These are phyloP conservation scores for Notarius quadriscutis DNA, from an alignment of 2,113 vertebrate species.

Conservation along the genomic window DNA sequence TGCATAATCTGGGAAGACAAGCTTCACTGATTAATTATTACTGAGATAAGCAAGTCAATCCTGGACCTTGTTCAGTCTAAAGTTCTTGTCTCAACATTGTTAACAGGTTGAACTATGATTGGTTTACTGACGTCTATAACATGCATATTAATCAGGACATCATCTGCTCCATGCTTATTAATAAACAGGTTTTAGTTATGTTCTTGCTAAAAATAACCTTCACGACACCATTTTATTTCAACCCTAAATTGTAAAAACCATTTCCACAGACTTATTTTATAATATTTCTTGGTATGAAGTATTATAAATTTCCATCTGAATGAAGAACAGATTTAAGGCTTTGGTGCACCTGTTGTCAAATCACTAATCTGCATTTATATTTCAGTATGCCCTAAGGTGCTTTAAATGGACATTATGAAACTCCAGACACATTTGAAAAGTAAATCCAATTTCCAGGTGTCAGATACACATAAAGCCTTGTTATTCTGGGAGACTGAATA, in stretches of 20 bases:
- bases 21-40: slow-evolving; percentile 16
- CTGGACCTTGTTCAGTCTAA: slow-evolving; percentile 6
- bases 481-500: neutral
- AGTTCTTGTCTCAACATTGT: slow-evolving; percentile 11
- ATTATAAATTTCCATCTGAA: neutral
- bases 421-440: neutral
- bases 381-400: neutral
- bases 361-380: neutral
- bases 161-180: neutral
- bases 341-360: neutral
- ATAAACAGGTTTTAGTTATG: neutral
- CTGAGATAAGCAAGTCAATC: neutral
- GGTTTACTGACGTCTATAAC: neutral
- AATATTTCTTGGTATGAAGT: neutral
- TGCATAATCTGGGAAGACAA: neutral
- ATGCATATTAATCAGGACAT: neutral
- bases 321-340: neutral
- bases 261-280: neutral
- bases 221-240: neutral
- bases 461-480: neutral
- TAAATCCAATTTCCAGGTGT: neutral
- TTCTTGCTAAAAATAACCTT: neutral
- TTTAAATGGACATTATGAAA: neutral
- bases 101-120: neutral
- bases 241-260: neutral